Percentiles rank a stretch among this genome's conserved stretches.
phyloP scores from a whole-genome alignment of 92 coral and sea anemone genomes.

The Epizoanthus ramosus region DNA sequence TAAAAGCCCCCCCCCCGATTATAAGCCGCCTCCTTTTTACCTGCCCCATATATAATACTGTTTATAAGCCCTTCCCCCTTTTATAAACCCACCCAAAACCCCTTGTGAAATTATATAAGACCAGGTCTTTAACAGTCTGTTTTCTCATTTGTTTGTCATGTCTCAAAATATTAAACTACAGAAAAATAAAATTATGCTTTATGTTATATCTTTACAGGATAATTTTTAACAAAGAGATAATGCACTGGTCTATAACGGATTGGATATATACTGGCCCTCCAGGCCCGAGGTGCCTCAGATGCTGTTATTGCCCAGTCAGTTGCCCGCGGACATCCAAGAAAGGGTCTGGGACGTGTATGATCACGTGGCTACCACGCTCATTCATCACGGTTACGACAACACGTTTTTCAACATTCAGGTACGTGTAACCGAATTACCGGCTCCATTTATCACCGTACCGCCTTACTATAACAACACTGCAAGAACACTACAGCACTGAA shows the following conservation, averaged over 20 bases:
- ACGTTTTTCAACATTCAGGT: conserved; percentile 45
- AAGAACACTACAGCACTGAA: no score
- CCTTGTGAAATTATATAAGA: no score
- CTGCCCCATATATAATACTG: no score
- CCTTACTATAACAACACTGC: no score
- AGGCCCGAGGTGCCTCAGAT: conserved; percentile 41
- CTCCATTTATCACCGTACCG: not conserved
- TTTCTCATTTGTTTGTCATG: not conserved
- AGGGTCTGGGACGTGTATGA: conserved; percentile 45
- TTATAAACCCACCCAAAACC: no score
- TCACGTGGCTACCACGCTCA: conserved; percentile 36
- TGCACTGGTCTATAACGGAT: conserved; percentile 44
- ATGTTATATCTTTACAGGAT: not conserved
- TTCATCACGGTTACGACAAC: conserved; percentile 29
- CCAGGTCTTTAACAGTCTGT: no score
- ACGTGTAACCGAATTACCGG: not conserved
- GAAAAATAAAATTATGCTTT: not conserved
- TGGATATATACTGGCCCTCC: conserved; percentile 39
- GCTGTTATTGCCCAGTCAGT: conserved; percentile 36
- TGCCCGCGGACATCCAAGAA: conserved; percentile 21
- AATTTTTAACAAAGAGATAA: conserved; percentile 25
- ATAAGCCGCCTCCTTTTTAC: no score
- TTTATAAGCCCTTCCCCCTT: no score
- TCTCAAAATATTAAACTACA: not conserved
- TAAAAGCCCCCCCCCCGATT: not conserved